A percentile compares a stretch with the other conserved stretches of the same genome.
phyloP scores from a whole-genome alignment of 2,888 invertebrate species.

The Cephus spinipes region DNA sequence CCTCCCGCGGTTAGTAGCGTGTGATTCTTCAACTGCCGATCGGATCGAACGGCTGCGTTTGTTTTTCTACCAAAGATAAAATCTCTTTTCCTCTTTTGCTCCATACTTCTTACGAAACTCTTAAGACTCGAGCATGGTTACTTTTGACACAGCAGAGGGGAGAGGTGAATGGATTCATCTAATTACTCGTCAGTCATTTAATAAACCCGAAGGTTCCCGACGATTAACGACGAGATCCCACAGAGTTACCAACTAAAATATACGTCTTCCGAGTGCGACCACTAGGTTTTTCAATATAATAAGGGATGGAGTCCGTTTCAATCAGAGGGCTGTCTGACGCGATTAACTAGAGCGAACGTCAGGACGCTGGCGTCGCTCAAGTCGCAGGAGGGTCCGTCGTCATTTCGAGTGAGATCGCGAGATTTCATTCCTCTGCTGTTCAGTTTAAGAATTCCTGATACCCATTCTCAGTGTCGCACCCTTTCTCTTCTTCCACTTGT shows the following conservation, averaged over 20 bases:
- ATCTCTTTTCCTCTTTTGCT: background rate
- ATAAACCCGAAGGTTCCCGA: slow-evolving; percentile 50
- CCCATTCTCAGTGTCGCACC: slow-evolving; percentile 12
- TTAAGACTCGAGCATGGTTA: background rate
- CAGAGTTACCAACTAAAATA: slow-evolving; percentile 20
- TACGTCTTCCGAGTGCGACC: slow-evolving; percentile 19
- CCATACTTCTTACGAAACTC: background rate
- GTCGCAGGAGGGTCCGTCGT: slow-evolving; percentile 40
- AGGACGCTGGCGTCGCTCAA: slow-evolving; percentile 13
- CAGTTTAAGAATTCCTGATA: slow-evolving; percentile 41
- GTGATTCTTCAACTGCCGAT: slow-evolving; percentile 35
- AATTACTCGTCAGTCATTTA: slow-evolving; percentile 48
- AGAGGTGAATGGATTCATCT: slow-evolving; percentile 48
- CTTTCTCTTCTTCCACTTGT: background rate
- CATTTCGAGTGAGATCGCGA: slow-evolving; percentile 46
- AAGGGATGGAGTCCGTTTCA: slow-evolving; percentile 55
- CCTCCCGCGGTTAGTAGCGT: slow-evolving; percentile 35
- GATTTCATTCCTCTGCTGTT: slow-evolving; percentile 29
- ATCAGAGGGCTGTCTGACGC: slow-evolving; percentile 59
- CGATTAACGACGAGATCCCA: slow-evolving; percentile 36
- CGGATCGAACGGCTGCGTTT: slow-evolving; percentile 27
- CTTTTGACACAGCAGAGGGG: slow-evolving; percentile 13
- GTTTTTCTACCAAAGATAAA: background rate
- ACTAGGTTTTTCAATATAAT: slow-evolving; percentile 51
- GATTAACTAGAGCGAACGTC: slow-evolving; percentile 51